A percentile compares a stretch with the other conserved stretches of the same genome.
Evolutionary conservation across 2,888 invertebrate genomes (phyloP).

Genomic region (Eupithecia subumbrata): DNA sequence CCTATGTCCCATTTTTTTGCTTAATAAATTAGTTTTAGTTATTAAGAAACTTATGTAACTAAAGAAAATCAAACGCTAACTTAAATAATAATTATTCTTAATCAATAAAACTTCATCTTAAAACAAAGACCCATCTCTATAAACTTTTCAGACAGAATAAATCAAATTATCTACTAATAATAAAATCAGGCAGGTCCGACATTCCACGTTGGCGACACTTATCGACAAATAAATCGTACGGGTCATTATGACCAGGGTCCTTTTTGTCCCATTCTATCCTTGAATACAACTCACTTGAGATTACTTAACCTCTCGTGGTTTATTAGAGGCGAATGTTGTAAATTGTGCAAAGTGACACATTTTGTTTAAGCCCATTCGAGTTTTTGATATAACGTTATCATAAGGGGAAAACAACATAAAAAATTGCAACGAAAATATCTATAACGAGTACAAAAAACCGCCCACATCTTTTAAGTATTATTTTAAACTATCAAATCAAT

Average conservation of each 20-base stretch:
- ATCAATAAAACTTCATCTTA: neutral
- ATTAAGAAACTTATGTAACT: neutral
- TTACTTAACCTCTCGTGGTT: slow-evolving; percentile 22
- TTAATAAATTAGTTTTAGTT: too few species aligned
- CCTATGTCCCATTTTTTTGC: too few species aligned
- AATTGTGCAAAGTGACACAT: slow-evolving; percentile 7
- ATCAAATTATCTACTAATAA: slow-evolving; percentile 32
- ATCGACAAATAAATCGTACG: slow-evolving; percentile 31
- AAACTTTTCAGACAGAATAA: slow-evolving; percentile 2
- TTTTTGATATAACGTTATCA: neutral
- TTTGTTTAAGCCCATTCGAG: neutral
- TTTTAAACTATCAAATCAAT: too few species aligned
- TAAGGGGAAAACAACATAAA: too few species aligned
- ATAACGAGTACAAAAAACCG: too few species aligned
- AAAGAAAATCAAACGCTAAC: neutral
- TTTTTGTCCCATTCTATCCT: slow-evolving; percentile 5
- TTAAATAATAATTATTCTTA: neutral
- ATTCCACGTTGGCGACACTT: slow-evolving; percentile 27
- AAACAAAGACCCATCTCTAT: neutral
- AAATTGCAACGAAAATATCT: too few species aligned
- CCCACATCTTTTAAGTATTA: too few species aligned
- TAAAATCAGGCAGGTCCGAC: slow-evolving; percentile 28
- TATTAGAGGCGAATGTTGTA: slow-evolving; percentile 15
- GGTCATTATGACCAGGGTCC: slow-evolving; percentile 11
- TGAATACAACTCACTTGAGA: slow-evolving; percentile 11